Base-by-base conservation (phyloP, 2,797 vertebrate species). In the Peromyscus melanophrys region DNA sequence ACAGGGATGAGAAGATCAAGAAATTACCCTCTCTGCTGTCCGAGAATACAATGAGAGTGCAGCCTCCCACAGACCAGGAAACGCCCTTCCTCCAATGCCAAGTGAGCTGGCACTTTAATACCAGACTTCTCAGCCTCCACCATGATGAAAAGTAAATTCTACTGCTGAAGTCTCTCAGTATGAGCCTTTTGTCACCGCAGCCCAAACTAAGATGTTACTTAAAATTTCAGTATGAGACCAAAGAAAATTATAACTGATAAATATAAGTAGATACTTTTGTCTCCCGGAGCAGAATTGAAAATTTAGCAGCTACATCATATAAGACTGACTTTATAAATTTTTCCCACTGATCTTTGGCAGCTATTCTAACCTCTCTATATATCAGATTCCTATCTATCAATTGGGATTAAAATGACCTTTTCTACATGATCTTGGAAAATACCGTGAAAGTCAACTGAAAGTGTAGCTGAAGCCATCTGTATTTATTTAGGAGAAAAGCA, bases 151-250 rank as follows among this genome's bases (percentile, higher is more conserved):
- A 89, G 75, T 27, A 81, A 83, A 8, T 16, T 73, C 49, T 49
- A 16, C 46, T 92, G 21, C 61, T 34, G 27, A 63, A 77, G 12
- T 2, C 57, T 40, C 23, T 8, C 1, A 9, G 19, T 57, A 0
- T 40, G 46, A 59, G 31, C 25, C 29, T 85, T 46, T 16, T 81
- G 34, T 92, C 43, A 89, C 12, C 49, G 34, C 34, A 27, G 8
- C 10, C 25, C 37, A 37, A 59, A 27, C 49, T 46, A 69, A 92
- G 40, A 83, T 19, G 6, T 67, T 29, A 0, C 63, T 69, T 75
- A 31, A 86, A 16, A 94, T 90, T 95, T 88, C 87, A 92, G 16
- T 75, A 29, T 73, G 76, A 84, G 52, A 31, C 40, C 80, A 92
- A 94, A 93, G 12, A 21, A 82, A 95, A 65, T 81, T 19, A 12